Conservation (phyloP, 2,797 vertebrate genomes). For the Artibeus lituratus region DNA sequence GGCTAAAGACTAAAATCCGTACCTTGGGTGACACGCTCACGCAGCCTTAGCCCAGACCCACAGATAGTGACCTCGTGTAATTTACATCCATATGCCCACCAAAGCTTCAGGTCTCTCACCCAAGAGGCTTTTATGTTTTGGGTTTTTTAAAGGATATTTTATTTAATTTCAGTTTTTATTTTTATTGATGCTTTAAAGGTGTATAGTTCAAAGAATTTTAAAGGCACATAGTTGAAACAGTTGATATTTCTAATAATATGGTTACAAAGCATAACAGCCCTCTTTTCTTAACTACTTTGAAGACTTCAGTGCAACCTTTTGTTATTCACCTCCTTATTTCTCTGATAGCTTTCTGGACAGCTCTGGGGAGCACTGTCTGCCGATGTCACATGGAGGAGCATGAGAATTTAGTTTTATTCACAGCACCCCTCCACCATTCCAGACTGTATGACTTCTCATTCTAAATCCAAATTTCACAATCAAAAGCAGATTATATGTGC, state of each 20-base stretch:
- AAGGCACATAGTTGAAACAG: not conserved
- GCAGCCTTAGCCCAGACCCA: not conserved
- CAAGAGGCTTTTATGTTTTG: not conserved
- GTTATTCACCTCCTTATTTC: not conserved
- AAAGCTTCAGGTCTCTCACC: not conserved
- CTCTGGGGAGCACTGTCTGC: not conserved
- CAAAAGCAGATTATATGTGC: not conserved
- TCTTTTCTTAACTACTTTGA: not conserved
- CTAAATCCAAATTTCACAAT: not conserved
- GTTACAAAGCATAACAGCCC: not conserved
- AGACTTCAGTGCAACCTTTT: not conserved
- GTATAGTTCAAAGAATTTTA: not conserved
- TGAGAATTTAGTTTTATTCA: not conserved
- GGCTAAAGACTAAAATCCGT: slow-evolving; percentile 15
- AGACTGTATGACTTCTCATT: not conserved
- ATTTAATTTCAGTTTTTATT: not conserved
- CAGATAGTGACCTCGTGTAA: not conserved
- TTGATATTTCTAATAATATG: not conserved
- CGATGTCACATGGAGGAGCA: not conserved
- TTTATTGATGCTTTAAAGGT: not conserved
- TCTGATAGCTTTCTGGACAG: no score
- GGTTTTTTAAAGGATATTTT: not conserved
- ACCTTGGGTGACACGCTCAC: not conserved
- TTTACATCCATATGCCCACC: not conserved
- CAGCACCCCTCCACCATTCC: no score